A percentile compares a stretch with the other conserved stretches of the same genome.
phyloP scores from a whole-genome alignment of 2,888 invertebrate genomes.

The Amblyjoppa proteus region DNA sequence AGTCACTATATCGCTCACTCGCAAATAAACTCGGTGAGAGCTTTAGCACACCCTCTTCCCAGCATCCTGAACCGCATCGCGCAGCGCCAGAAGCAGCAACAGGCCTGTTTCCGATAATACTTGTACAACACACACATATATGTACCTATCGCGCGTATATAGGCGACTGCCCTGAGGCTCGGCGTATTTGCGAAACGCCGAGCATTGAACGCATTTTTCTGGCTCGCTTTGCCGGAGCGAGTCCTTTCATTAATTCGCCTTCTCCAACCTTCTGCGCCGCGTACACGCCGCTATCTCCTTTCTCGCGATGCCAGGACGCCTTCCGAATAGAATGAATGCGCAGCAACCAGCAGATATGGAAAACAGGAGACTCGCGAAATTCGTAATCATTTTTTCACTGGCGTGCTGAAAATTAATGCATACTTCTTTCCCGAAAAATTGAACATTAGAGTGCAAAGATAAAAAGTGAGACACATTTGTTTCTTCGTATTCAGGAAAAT shows the following conservation, averaged over 20 bases:
- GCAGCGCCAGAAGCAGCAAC: constrained; percentile 42
- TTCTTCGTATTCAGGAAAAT: background rate
- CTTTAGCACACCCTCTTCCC: constrained; percentile 52
- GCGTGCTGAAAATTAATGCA: background rate
- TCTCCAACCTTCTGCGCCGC: constrained; percentile 17
- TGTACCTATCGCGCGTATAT: background rate
- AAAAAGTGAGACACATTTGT: background rate
- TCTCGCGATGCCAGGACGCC: constrained; percentile 1
- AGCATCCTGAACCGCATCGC: constrained; percentile 20
- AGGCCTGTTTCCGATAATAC: constrained; percentile 31
- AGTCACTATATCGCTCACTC: constrained; percentile 18
- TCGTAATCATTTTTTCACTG: constrained; percentile 36
- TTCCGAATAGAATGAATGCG: constrained; percentile 41
- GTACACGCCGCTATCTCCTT: background rate
- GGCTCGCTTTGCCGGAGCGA: constrained; percentile 5
- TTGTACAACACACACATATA: background rate
- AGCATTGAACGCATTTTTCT: constrained; percentile 23
- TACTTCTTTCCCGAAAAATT: background rate
- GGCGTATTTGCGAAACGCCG: constrained; percentile 51
- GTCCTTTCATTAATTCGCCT: constrained; percentile 45
- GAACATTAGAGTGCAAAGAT: background rate
- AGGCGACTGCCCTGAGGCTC: constrained; percentile 28
- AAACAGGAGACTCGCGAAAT: constrained; percentile 32
- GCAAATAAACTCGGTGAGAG: constrained; percentile 58
- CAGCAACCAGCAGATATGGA: background rate